Conservation (phyloP, 2,888 invertebrate species). For the Melinaea menophilus region DNA sequence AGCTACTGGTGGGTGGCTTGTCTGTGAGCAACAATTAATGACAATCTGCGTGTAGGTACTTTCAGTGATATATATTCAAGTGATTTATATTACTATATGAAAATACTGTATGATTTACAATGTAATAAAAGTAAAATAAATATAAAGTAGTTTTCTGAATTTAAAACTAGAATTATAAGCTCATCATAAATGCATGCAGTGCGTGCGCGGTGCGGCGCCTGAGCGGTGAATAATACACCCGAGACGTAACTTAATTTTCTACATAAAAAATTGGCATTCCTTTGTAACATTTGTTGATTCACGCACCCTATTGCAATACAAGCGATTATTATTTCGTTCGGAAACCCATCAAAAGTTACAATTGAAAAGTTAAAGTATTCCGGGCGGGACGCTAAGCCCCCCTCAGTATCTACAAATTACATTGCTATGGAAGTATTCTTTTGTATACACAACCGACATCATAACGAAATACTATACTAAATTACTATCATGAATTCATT, state of each 20-base stretch:
- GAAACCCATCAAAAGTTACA: constrained; percentile 79
- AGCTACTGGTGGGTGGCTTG: constrained; percentile 58
- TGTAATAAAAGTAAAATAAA: constrained; percentile 2
- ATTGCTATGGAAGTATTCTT: constrained; percentile 70
- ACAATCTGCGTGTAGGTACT: constrained; percentile 38
- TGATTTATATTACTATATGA: constrained; percentile 4
- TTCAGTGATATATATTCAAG: background rate
- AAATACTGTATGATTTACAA: constrained; percentile 1
- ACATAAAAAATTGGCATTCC: constrained; percentile 73
- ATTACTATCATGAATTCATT: constrained; percentile 35
- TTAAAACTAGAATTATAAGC: constrained; percentile 14
- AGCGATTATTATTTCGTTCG: constrained; percentile 77
- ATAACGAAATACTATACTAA: constrained; percentile 41
- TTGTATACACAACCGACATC: constrained; percentile 56
- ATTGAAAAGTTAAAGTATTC: constrained; percentile 79
- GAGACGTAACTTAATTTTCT: constrained; percentile 71
- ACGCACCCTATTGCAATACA: constrained; percentile 68
- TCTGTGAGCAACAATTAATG: constrained; percentile 55
- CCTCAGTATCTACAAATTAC: constrained; percentile 71
- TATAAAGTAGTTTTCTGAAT: constrained; percentile 7
- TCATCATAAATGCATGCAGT: constrained; percentile 28
- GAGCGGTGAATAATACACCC: constrained; percentile 42
- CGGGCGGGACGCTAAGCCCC: constrained; percentile 67
- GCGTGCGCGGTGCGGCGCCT: constrained; percentile 3
- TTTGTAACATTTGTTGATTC: constrained; percentile 70